Percentiles rank a stretch among this genome's conserved stretches.
Conservation (phyloP, 2,888 invertebrate genomes). For the Caprella mutica region DNA sequence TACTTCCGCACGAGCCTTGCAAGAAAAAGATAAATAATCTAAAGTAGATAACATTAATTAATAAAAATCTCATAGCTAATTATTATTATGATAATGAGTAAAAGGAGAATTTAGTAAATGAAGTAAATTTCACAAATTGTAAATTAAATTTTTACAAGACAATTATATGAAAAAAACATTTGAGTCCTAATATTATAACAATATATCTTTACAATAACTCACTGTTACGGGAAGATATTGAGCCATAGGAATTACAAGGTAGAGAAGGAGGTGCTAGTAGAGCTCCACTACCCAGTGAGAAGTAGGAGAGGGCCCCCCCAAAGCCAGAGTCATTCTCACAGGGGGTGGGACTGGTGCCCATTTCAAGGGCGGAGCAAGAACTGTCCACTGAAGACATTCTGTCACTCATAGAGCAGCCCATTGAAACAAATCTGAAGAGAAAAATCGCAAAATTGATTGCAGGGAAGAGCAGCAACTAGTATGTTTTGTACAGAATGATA, state of each 20-base stretch:
- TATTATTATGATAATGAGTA: too few relatives aligned
- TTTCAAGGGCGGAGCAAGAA: not conserved
- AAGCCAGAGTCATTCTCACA: constrained; percentile 32
- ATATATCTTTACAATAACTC: too few relatives aligned
- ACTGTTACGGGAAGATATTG: constrained; percentile 27
- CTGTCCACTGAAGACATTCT: not conserved
- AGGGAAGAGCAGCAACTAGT: too few relatives aligned
- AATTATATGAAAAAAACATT: too few relatives aligned
- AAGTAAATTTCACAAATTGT: too few relatives aligned
- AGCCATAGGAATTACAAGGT: constrained; percentile 21
- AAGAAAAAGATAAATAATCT: not conserved
- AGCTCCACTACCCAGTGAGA: constrained; percentile 23
- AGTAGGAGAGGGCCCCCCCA: constrained; percentile 24
- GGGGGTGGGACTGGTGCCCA: constrained; percentile 11
- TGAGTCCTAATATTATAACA: too few relatives aligned
- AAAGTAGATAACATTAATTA: not conserved
- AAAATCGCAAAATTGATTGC: too few relatives aligned
- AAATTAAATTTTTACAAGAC: too few relatives aligned
- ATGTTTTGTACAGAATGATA: too few relatives aligned
- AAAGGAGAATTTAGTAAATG: too few relatives aligned
- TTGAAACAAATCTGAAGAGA: constrained; percentile 3
- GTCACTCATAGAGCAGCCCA: not conserved
- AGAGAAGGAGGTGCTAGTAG: constrained; percentile 21
- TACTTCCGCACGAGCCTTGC: constrained; percentile 26
- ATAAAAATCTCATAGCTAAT: too few relatives aligned